phyloP scores from a whole-genome alignment of 2,113 vertebrate genomes.

The Barbus barbus region DNA sequence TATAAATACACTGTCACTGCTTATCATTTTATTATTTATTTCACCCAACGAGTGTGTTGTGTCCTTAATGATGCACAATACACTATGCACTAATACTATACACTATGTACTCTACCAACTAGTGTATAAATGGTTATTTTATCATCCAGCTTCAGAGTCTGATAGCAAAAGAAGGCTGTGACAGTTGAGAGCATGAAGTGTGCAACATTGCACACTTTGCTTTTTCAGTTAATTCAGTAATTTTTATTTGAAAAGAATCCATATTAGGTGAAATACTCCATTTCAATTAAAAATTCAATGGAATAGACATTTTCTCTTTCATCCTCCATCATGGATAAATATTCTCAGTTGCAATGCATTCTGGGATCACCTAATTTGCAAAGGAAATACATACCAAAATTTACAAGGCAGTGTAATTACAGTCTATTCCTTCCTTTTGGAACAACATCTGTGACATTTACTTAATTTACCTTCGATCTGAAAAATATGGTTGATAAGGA shows the following conservation, averaged over 20 bases:
- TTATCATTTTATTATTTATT: neutral
- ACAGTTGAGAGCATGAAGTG: too few species aligned
- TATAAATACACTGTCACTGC: neutral
- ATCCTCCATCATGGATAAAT: neutral
- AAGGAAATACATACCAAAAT: neutral
- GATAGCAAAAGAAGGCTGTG: too few species aligned
- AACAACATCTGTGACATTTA: neutral
- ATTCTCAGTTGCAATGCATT: neutral
- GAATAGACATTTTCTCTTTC: neutral
- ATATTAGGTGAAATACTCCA: neutral
- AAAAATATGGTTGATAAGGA: slow-evolving; percentile 16
- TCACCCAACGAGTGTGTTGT: neutral
- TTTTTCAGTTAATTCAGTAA: too few species aligned
- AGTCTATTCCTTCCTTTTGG: neutral
- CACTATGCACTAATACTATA: neutral
- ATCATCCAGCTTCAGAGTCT: neutral
- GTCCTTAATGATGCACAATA: neutral
- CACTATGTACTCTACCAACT: neutral
- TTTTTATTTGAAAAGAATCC: too few species aligned
- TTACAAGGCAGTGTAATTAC: neutral
- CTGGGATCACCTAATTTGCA: neutral
- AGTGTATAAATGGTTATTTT: neutral
- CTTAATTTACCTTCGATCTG: slow-evolving; percentile 25
- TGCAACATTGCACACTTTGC: too few species aligned
- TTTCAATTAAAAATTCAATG: neutral